Evolutionary conservation across 2,888 invertebrate species (phyloP), one percentile per base, ranked within the genome.

Genomic region (Ecliptopera silaceata): DNA sequence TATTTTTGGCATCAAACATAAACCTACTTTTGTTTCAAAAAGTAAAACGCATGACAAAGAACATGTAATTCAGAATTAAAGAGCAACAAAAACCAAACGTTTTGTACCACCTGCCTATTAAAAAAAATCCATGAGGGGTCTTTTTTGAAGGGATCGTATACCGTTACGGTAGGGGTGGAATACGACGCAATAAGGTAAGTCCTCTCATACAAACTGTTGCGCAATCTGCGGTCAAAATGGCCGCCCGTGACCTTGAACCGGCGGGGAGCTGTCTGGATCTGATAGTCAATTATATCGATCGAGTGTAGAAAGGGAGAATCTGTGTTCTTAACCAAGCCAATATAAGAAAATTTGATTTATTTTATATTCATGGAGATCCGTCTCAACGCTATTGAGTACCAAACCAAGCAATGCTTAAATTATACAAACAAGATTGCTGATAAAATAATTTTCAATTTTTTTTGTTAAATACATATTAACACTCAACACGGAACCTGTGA

Each of bases 231-330:
- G 63, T 55, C 68, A 79, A 80, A 77, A 81, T 78, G 80, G 79
- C 79, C 70, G 73, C 48, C 67, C 41, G 57, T 69, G 72, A 80
- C 83, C 83, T 84, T 84, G 82, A 78, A 80, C 74, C 60, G 65
- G 55, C 8, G 69, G 69, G 69, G 64, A 58, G 50, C 60, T 61
- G 83, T 82, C 82, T 82, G 77, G 76, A 72, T 74, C 74, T 67
- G 72, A 71, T 75, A 75, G 69, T 65, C 50, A 53, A 55, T 54
- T 43, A 45, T 56, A 64, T 65, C 54, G 60, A 61, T 59, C 52
- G 56, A 52, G 26, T 18, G 44, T 50, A 29, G 47, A 51, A 51
- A 51, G 47, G 36, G 5, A 13, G 18, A 2, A 26, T 26, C 15
- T n/a, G 22, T 43, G 34, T 17, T 13, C 15, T 34, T 18, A n/a